These are phyloP conservation scores for Aphodius sticticus DNA, from an alignment of 2,888 invertebrate species.

Conservation along the genomic window DNA sequence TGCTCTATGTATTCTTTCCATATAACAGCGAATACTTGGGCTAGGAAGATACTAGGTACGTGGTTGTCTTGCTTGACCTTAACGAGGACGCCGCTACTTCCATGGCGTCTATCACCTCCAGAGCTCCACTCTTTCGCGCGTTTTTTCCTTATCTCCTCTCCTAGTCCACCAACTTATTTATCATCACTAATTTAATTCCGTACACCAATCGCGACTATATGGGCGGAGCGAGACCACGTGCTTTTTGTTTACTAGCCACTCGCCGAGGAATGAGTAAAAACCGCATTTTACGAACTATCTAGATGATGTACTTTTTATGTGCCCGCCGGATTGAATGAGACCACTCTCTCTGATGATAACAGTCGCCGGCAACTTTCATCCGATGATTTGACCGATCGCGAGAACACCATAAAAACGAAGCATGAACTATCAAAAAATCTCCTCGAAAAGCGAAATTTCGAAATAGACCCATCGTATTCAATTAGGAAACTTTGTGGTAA, in stretches of 20 bases:
- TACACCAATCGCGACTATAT: slow-evolving; percentile 42
- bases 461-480: too few relatives aligned
- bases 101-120: slow-evolving; percentile 4
- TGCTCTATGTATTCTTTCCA: not conserved
- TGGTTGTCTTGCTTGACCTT: not conserved
- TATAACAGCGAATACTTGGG: not conserved
- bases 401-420: not conserved
- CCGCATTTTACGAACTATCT: slow-evolving; percentile 38
- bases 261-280: slow-evolving; percentile 41
- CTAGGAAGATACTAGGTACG: not conserved
- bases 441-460: too few relatives aligned
- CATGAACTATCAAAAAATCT: not conserved
- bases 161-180: not conserved
- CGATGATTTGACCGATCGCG: not conserved
- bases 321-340: not conserved
- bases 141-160: not conserved
- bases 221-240: slow-evolving; percentile 46
- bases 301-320: slow-evolving; percentile 33
- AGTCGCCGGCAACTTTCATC: not conserved
- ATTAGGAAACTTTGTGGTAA: too few relatives aligned
- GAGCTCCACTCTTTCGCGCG: not conserved
- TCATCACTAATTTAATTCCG: slow-evolving; percentile 41
- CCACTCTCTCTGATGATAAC: not conserved
- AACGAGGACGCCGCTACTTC: not conserved
- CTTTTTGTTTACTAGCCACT: slow-evolving; percentile 48